phyloP scores from a whole-genome alignment of 2,797 vertebrate genomes.

The Gastrophryne carolinensis region DNA sequence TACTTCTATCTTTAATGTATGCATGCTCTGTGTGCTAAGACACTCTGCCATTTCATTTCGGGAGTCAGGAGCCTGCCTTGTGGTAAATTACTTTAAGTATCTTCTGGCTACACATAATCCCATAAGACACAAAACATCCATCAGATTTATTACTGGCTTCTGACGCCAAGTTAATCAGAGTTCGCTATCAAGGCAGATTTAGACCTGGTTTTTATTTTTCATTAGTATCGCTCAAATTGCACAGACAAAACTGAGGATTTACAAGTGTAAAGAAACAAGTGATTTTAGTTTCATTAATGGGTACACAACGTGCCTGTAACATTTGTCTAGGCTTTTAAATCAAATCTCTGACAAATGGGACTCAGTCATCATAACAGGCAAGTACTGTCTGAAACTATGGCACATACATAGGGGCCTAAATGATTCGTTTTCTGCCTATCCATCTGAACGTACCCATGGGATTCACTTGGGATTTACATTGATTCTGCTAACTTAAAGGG shows the following conservation, averaged over 20 bases:
- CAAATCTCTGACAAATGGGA: too few relatives aligned
- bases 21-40: neutral
- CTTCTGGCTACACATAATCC: conserved; percentile 35
- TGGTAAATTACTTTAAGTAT: conserved; percentile 38
- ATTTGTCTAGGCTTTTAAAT: too few relatives aligned
- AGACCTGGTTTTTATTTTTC: conserved; percentile 16
- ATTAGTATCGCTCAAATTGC: conserved; percentile 12
- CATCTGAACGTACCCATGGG: too few relatives aligned
- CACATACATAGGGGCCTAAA: too few relatives aligned
- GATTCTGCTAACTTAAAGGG: too few relatives aligned
- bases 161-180: conserved; percentile 26
- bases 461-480: too few relatives aligned
- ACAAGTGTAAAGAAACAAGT: neutral
- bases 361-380: too few relatives aligned
- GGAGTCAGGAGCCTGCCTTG: conserved; percentile 19
- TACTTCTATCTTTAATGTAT: neutral
- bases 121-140: conserved; percentile 17
- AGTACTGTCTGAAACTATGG: too few relatives aligned
- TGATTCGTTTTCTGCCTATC: too few relatives aligned
- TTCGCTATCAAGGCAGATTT: conserved; percentile 19
- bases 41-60: neutral
- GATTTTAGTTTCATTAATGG: neutral
- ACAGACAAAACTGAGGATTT: neutral
- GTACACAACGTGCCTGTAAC: neutral
- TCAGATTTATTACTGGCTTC: conserved; percentile 31